Conservation (phyloP, 2,888 invertebrate genomes). For the Leptinotarsa juncta region DNA sequence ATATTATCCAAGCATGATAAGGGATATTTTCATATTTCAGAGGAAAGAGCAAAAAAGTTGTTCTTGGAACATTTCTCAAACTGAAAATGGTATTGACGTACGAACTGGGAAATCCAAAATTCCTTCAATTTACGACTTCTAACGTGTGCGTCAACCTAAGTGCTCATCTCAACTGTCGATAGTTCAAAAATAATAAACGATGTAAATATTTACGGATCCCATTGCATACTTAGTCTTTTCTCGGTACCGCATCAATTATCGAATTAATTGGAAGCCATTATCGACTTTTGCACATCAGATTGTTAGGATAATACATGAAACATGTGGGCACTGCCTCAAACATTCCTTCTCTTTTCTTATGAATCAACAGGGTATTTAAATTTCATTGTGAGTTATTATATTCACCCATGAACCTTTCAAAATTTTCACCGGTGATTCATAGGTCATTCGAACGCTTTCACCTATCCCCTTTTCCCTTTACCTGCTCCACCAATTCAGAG, state of each 20-base stretch:
- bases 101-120: not conserved
- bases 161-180: not conserved
- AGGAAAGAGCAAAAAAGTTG: too few relatives aligned
- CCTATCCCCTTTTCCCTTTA: too few relatives aligned
- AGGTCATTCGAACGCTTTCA: too few relatives aligned
- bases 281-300: not conserved
- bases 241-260: not conserved
- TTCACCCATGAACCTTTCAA: too few relatives aligned
- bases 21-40: too few relatives aligned
- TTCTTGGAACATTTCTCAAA: not conserved
- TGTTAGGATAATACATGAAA: not conserved
- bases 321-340: not conserved
- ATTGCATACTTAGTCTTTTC: not conserved
- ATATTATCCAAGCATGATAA: too few relatives aligned
- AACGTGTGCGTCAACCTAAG: not conserved
- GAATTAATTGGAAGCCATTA: not conserved
- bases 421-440: not conserved
- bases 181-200: conserved; percentile 10
- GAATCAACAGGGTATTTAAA: too few relatives aligned
- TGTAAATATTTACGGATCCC: not conserved
- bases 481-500: too few relatives aligned
- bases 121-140: not conserved
- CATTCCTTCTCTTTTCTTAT: too few relatives aligned
- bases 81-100: not conserved
- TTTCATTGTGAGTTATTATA: too few relatives aligned